These are phyloP conservation scores for Hydrochoerus hydrochaeris DNA, from an alignment of 2,113 vertebrate species.

Conservation along the genomic window DNA sequence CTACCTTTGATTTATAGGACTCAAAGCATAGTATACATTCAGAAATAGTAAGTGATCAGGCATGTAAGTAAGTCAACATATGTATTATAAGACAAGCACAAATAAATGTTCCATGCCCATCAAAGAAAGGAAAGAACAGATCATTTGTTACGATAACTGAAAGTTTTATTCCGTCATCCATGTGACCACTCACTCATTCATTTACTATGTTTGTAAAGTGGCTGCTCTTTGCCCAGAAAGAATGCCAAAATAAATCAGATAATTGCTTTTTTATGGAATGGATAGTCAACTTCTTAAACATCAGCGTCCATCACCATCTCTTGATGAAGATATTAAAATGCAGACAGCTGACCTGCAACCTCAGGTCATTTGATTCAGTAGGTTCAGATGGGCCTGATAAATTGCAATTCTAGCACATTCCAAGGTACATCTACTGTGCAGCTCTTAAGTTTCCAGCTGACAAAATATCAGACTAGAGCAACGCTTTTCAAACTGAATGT, in stretches of 20 bases:
- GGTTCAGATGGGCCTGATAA: background rate
- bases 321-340: background rate
- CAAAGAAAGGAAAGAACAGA: background rate
- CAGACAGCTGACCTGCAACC: background rate
- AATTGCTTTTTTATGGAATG: background rate
- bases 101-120: background rate
- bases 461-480: background rate
- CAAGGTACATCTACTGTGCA: background rate
- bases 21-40: background rate
- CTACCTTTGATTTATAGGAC: background rate
- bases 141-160: background rate
- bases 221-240: background rate
- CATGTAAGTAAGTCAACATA: background rate
- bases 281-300: background rate
- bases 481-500: background rate
- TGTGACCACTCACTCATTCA: background rate
- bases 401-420: background rate
- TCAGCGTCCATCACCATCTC: background rate
- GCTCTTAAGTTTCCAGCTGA: background rate
- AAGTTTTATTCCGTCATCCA: background rate
- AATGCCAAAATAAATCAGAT: background rate
- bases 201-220: background rate
- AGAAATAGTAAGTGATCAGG: background rate
- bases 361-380: background rate
- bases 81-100: background rate